A percentile compares a stretch with the other conserved stretches of the same genome.
phyloP scores from a whole-genome alignment of 2,797 vertebrate species.

The Sparus aurata region DNA sequence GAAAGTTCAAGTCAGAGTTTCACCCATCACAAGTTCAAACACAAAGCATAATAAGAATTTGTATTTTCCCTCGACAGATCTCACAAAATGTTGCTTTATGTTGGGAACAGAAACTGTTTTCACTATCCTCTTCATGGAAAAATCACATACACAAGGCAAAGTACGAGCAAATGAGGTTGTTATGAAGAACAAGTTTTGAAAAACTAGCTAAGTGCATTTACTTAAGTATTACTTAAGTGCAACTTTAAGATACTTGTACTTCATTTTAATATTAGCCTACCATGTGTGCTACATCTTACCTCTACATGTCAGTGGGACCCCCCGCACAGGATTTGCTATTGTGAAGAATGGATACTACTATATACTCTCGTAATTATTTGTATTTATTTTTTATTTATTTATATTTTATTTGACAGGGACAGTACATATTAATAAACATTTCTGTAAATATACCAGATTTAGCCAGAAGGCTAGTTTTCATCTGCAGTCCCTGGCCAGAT shows the following conservation, averaged over 20 bases:
- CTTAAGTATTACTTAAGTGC: not conserved
- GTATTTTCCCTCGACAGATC: not conserved
- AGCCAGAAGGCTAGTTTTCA: too few species aligned
- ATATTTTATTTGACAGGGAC: too few species aligned
- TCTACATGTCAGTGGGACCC: not conserved
- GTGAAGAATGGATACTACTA: too few species aligned
- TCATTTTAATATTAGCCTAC: not conserved
- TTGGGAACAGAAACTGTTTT: not conserved
- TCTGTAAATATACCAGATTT: too few species aligned
- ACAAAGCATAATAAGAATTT: not conserved
- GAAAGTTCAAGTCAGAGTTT: not conserved
- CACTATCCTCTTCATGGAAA: too few species aligned
- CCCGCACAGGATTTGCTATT: too few species aligned
- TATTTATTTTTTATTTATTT: too few species aligned
- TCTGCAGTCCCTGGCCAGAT: too few species aligned
- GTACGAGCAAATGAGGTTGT: not conserved
- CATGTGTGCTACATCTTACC: not conserved
- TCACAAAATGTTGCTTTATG: not conserved
- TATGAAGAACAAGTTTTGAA: not conserved
- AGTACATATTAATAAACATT: too few species aligned
- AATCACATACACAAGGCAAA: not conserved
- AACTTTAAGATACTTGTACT: not conserved
- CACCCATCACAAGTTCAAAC: not conserved
- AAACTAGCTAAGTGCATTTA: not conserved
- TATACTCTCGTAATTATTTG: too few species aligned